Percentiles rank a stretch among this genome's conserved stretches.
These are phyloP conservation scores for Heteromurus nitidus DNA, from an alignment of 2,888 invertebrate species.

Conservation along the genomic window DNA sequence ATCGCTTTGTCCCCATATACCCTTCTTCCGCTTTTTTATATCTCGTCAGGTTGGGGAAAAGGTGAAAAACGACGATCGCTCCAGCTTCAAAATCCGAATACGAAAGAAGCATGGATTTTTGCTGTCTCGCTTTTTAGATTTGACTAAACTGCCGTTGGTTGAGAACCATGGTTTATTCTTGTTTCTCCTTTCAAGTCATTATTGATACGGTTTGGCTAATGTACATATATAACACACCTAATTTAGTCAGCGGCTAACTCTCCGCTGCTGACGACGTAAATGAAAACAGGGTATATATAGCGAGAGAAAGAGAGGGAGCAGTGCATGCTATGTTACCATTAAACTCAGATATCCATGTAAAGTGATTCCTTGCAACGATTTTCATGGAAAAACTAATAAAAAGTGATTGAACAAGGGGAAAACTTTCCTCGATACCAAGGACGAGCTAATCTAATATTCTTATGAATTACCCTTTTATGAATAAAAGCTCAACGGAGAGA, in stretches of 20 bases:
- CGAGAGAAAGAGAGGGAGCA: neutral
- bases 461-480: neutral
- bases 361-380: neutral
- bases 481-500: neutral
- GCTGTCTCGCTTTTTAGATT: neutral
- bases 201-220: neutral
- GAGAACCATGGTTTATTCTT: no score
- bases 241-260: neutral
- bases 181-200: neutral
- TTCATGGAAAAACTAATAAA: slow-evolving; percentile 2
- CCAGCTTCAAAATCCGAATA: no score
- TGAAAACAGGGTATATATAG: neutral
- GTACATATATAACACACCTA: neutral
- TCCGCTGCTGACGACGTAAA: neutral
- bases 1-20: neutral
- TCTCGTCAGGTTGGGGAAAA: neutral
- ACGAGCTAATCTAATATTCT: neutral
- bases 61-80: neutral
- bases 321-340: neutral
- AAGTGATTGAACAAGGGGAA: slow-evolving; percentile 1
- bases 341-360: neutral
- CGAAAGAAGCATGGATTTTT: no score
- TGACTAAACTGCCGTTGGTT: slow-evolving; percentile 5
- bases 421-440: neutral
- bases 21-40: neutral